phyloP scores from a whole-genome alignment of 92 coral and sea anemone species.

The Porites divaricata region DNA sequence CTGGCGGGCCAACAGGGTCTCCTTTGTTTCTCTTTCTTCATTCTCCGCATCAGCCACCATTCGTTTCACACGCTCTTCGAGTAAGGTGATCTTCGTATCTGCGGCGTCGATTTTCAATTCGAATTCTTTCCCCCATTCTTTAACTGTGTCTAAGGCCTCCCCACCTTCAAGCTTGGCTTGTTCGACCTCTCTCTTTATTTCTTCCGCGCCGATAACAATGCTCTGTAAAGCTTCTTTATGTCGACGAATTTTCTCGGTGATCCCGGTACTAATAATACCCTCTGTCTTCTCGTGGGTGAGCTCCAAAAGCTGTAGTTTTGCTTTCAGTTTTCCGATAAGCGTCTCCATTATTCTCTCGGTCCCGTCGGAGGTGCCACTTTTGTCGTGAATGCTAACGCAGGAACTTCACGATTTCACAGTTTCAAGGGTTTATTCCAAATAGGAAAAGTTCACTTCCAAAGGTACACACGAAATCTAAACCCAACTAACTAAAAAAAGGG shows the following conservation, averaged over 20 bases:
- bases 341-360: neutral
- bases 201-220: constrained; percentile 35
- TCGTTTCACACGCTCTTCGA: constrained; percentile 20
- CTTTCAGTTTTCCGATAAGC: constrained; percentile 33
- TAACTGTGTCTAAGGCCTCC: constrained; percentile 32
- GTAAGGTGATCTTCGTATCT: constrained; percentile 17
- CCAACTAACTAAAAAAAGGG: too few species aligned
- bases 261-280: constrained; percentile 29
- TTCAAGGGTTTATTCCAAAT: too few species aligned
- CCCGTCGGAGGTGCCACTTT: constrained; percentile 27
- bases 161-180: constrained; percentile 32
- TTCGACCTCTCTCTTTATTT: constrained; percentile 37
- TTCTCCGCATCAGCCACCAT: constrained; percentile 24
- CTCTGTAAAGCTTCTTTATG: constrained; percentile 43
- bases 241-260: constrained; percentile 28
- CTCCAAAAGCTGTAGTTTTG: constrained; percentile 41
- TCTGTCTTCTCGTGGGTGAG: constrained; percentile 37
- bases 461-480: too few species aligned
- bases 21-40: constrained; percentile 27
- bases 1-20: constrained; percentile 37
- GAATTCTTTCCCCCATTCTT: constrained; percentile 51
- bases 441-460: too few species aligned
- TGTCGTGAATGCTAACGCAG: neutral
- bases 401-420: too few species aligned
- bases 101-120: constrained; percentile 36